Evolutionary conservation across 2,797 vertebrate species (phyloP).

Genomic region (Adelosebastes latens): DNA sequence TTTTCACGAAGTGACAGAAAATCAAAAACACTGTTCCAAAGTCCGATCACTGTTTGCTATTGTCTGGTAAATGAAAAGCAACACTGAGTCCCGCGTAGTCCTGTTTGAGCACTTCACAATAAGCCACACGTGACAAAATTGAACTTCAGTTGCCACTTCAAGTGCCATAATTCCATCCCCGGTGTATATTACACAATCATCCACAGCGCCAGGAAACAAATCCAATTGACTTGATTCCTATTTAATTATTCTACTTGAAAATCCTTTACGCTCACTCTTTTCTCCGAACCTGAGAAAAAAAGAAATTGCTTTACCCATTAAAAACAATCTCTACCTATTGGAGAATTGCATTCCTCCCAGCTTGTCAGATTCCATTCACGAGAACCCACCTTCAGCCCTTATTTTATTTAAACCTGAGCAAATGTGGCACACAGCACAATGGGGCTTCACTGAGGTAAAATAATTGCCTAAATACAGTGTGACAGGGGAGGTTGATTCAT

Average conservation of each 20-base stretch:
- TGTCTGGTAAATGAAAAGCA: conserved; percentile 10
- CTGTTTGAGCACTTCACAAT: conserved; percentile 44
- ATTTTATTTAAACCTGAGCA: conserved; percentile 63
- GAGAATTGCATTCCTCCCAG: conserved; percentile 42
- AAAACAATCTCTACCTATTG: conserved; percentile 35
- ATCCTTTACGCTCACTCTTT: conserved; percentile 36
- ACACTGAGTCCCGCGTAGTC: background rate
- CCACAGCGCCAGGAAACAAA: conserved; percentile 61
- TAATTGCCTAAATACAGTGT: conserved; percentile 67
- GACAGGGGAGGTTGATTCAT: conserved; percentile 63
- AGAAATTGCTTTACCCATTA: conserved; percentile 41
- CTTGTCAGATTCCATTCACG: conserved; percentile 56
- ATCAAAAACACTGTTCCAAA: background rate
- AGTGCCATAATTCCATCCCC: conserved; percentile 60
- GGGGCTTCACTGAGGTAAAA: conserved; percentile 52
- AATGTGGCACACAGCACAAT: conserved; percentile 55
- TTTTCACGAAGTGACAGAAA: background rate
- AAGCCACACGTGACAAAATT: conserved; percentile 61
- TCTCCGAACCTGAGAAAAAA: conserved; percentile 31
- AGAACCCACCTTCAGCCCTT: conserved; percentile 40
- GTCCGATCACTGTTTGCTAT: conserved; percentile 6
- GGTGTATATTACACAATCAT: conserved; percentile 62
- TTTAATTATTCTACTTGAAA: conserved; percentile 75
- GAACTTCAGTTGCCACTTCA: conserved; percentile 54
- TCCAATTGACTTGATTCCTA: conserved; percentile 66